Evolutionary conservation across 2,797 vertebrate genomes (phyloP).

Genomic region (Phrynocephalus guinanensis): DNA sequence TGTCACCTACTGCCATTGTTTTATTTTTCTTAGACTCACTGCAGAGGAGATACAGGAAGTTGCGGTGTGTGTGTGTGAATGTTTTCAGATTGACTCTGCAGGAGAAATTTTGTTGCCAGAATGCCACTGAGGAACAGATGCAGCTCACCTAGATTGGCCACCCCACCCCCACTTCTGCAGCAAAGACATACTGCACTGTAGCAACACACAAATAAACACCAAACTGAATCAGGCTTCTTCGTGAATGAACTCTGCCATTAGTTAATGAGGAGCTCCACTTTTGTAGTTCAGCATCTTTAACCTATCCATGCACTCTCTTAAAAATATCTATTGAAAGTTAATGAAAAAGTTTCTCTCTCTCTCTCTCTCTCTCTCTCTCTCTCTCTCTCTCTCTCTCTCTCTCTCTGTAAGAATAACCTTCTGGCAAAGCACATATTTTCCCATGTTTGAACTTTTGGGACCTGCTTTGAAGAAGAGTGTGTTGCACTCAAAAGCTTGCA

Average conservation of each 20-base stretch:
- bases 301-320: background rate
- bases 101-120: constrained; percentile 16
- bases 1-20: background rate
- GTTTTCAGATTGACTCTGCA: constrained; percentile 13
- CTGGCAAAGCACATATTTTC: too few relatives aligned
- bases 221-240: background rate
- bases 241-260: background rate
- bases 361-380: too few relatives aligned
- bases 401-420: too few relatives aligned
- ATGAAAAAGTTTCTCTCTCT: background rate
- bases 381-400: too few relatives aligned
- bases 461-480: too few relatives aligned
- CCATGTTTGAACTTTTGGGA: too few relatives aligned
- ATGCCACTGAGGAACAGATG: constrained; percentile 52
- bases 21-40: fast-evolving
- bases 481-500: too few relatives aligned
- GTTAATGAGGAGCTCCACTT: constrained; percentile 28
- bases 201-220: constrained; percentile 45
- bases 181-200: background rate
- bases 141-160: constrained; percentile 40
- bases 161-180: constrained; percentile 29
- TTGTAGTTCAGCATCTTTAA: constrained; percentile 34
- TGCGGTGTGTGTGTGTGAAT: too few relatives aligned
- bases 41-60: background rate
- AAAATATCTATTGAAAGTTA: constrained; percentile 8